These are phyloP conservation scores for Proteles cristata DNA, from an alignment of 2,113 vertebrate genomes.

Conservation along the genomic window DNA sequence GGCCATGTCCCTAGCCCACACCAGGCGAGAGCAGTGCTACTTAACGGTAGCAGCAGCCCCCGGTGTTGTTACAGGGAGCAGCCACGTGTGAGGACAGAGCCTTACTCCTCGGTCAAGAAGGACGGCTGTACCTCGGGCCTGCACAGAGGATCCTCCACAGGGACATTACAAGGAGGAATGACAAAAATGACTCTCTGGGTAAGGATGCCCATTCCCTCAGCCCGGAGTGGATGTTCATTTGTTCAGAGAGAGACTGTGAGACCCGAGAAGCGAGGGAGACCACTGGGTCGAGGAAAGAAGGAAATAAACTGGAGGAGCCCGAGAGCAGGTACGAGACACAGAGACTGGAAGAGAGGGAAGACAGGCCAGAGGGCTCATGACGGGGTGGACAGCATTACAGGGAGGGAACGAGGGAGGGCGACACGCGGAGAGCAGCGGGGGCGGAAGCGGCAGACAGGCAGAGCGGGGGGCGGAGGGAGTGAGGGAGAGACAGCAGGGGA, in stretches of 20 bases:
- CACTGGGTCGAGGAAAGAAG: not conserved
- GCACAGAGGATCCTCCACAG: conserved; percentile 31
- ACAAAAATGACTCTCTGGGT: conserved; percentile 28
- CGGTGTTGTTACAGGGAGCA: conserved; percentile 26
- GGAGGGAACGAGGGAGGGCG: no score
- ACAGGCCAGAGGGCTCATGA: not conserved
- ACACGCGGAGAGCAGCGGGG: not conserved
- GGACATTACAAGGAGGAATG: conserved; percentile 49
- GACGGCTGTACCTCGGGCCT: not conserved
- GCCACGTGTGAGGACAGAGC: conserved; percentile 52
- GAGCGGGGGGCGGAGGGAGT: not conserved
- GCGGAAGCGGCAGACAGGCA: not conserved
- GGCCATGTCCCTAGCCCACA: not conserved
- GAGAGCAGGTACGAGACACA: not conserved
- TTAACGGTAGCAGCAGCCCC: not conserved
- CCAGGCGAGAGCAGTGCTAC: not conserved
- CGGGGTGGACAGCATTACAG: not conserved
- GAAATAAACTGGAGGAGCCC: not conserved
- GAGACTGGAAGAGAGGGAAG: not conserved
- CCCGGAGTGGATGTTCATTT: not conserved
- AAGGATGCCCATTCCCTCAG: not conserved
- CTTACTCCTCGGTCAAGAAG: conserved; percentile 43
- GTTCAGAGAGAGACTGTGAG: not conserved
- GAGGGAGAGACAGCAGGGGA: no score
- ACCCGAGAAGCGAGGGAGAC: not conserved